Evolutionary conservation across 2,113 vertebrate species (phyloP).

Genomic region (Oncorhynchus nerka): DNA sequence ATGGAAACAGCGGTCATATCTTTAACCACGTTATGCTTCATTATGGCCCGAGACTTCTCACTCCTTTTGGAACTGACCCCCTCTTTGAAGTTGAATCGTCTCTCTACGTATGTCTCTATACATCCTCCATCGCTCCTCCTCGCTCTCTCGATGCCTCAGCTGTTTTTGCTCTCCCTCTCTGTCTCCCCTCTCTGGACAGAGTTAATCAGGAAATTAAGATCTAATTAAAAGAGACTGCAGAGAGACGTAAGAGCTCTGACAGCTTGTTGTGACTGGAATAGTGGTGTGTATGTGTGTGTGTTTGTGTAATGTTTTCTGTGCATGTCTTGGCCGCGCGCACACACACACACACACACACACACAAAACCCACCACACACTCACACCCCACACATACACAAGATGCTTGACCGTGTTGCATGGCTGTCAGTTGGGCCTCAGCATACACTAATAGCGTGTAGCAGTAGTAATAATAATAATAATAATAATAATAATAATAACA

Average conservation of each 20-base stretch:
- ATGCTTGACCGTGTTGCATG: too few relatives aligned
- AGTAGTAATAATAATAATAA: too few relatives aligned
- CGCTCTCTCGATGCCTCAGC: slow-evolving; percentile 22
- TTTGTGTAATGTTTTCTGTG: slow-evolving; percentile 22
- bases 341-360: neutral
- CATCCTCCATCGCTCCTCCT: slow-evolving; percentile 22
- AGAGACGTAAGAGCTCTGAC: slow-evolving; percentile 49
- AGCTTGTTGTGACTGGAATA: slow-evolving; percentile 48
- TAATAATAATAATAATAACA: too few relatives aligned
- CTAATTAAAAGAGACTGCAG: slow-evolving; percentile 70
- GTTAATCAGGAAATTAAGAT: slow-evolving; percentile 74
- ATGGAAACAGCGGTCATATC: neutral
- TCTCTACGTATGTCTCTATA: neutral
- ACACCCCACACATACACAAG: too few relatives aligned
- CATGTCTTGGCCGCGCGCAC: neutral
- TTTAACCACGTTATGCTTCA: neutral
- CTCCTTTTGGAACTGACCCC: neutral
- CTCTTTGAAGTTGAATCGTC: neutral
- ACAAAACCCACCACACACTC: too few relatives aligned
- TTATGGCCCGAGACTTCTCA: neutral
- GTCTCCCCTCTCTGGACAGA: slow-evolving; percentile 40
- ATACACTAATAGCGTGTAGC: too few relatives aligned
- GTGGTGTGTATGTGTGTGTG: slow-evolving; percentile 24
- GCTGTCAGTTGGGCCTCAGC: too few relatives aligned
- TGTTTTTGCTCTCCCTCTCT: slow-evolving; percentile 21